Percentiles rank a stretch among this genome's conserved stretches.
These are phyloP conservation scores for Anolis apletophallus DNA, from an alignment of 2,797 vertebrate genomes.

Conservation along the genomic window DNA sequence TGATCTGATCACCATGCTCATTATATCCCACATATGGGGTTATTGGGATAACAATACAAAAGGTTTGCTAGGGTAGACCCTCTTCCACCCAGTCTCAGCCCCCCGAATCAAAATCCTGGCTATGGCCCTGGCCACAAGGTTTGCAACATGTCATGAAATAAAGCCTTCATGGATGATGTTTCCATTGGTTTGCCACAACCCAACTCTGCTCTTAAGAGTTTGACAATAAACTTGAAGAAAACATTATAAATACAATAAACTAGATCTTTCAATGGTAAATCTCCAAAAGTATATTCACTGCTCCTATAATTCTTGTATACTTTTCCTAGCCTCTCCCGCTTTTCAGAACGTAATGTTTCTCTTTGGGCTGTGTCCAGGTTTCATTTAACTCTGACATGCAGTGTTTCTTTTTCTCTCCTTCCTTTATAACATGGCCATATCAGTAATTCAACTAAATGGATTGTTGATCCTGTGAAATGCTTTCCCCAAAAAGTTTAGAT, in stretches of 20 bases:
- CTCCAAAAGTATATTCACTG: not conserved
- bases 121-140: too few species aligned
- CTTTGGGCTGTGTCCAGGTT: not conserved
- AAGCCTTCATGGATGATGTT: not conserved
- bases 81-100: too few species aligned
- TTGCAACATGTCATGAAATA: not conserved
- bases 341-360: not conserved
- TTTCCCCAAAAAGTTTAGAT: conserved; percentile 50
- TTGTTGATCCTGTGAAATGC: conserved; percentile 48
- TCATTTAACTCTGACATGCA: conserved; percentile 27
- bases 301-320: not conserved
- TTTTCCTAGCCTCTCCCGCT: accelerated
- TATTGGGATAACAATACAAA: too few species aligned
- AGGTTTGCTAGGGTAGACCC: too few species aligned
- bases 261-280: not conserved
- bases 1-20: too few species aligned
- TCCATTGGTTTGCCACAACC: not conserved
- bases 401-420: not conserved
- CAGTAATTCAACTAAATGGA: conserved; percentile 31
- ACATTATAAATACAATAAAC: not conserved
- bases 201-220: not conserved
- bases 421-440: conserved; percentile 15
- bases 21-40: too few species aligned
- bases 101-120: too few species aligned
- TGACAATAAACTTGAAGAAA: not conserved